phyloP scores from a whole-genome alignment of 1,140 invertebrate species.

The Luehdorfia chinensis region DNA sequence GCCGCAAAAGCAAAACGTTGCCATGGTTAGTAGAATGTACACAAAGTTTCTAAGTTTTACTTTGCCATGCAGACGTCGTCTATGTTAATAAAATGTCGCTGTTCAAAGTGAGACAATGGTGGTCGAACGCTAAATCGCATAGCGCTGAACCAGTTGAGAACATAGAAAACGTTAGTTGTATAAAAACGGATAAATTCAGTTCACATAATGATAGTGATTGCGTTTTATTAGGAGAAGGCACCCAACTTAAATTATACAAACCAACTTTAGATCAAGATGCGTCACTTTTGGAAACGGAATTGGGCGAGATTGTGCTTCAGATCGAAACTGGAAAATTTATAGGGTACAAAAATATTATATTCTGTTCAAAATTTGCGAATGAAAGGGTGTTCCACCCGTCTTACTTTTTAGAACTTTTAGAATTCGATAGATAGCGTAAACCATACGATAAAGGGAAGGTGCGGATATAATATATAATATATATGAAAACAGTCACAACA shows the following conservation, averaged over 20 bases:
- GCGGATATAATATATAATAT: not conserved
- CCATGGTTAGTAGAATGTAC: conserved; percentile 1
- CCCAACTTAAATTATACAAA: conserved; percentile 53
- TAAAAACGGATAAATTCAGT: conserved; percentile 64
- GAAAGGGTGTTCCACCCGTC: not conserved
- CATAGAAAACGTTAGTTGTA: conserved; percentile 40
- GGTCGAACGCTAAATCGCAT: conserved; percentile 54
- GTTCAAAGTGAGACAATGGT: conserved; percentile 66
- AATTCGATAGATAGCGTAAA: not conserved
- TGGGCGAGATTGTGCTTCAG: conserved; percentile 49
- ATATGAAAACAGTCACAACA: too few species aligned
- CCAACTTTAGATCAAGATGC: conserved; percentile 35
- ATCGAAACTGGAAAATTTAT: conserved; percentile 64
- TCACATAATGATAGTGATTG: conserved; percentile 57
- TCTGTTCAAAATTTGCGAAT: not conserved
- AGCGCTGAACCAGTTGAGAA: conserved; percentile 32
- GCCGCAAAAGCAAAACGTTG: too few species aligned
- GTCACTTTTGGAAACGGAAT: conserved; percentile 48
- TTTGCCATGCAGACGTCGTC: too few species aligned
- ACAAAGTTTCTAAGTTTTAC: too few species aligned
- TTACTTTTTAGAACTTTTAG: not conserved
- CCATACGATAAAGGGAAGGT: not conserved
- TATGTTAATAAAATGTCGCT: conserved; percentile 51
- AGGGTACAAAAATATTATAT: conserved; percentile 37
- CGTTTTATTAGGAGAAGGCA: conserved; percentile 47